Percentiles rank a stretch among this genome's conserved stretches.
These are phyloP conservation scores for Carcinoscorpius rotundicauda DNA, from an alignment of 1,140 invertebrate species.

Conservation along the genomic window DNA sequence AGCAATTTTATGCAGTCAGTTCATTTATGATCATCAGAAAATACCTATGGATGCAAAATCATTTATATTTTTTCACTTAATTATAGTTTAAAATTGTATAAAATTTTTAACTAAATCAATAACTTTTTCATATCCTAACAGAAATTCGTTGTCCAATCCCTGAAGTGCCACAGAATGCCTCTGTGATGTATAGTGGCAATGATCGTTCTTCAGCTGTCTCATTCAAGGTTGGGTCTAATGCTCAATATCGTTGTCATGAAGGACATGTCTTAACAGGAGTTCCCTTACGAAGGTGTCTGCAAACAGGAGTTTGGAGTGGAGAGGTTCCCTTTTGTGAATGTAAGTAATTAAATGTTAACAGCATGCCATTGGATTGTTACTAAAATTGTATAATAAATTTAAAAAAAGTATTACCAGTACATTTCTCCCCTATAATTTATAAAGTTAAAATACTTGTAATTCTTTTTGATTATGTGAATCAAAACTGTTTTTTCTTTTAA, in stretches of 20 bases:
- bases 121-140: slow-evolving; percentile 26
- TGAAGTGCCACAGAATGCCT: slow-evolving; percentile 60
- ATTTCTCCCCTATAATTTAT: too few relatives aligned
- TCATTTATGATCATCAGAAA: too few relatives aligned
- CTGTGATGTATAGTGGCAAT: slow-evolving; percentile 72
- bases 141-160: slow-evolving; percentile 78
- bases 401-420: too few relatives aligned
- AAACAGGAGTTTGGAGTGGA: slow-evolving; percentile 37
- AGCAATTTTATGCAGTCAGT: too few relatives aligned
- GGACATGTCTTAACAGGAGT: slow-evolving; percentile 61
- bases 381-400: too few relatives aligned
- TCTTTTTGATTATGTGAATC: too few relatives aligned
- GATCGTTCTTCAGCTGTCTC: slow-evolving; percentile 48
- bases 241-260: slow-evolving; percentile 76
- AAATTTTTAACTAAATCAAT: too few relatives aligned
- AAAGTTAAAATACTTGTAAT: too few relatives aligned
- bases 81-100: too few relatives aligned
- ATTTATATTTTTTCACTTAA: too few relatives aligned
- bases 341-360: slow-evolving; percentile 14
- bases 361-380: background rate
- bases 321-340: slow-evolving; percentile 48
- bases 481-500: too few relatives aligned
- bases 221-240: slow-evolving; percentile 72
- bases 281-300: slow-evolving; percentile 26
- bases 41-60: too few relatives aligned